Evolutionary conservation across 2,797 vertebrate genomes (phyloP).

Genomic region (Apogon hyalosoma): DNA sequence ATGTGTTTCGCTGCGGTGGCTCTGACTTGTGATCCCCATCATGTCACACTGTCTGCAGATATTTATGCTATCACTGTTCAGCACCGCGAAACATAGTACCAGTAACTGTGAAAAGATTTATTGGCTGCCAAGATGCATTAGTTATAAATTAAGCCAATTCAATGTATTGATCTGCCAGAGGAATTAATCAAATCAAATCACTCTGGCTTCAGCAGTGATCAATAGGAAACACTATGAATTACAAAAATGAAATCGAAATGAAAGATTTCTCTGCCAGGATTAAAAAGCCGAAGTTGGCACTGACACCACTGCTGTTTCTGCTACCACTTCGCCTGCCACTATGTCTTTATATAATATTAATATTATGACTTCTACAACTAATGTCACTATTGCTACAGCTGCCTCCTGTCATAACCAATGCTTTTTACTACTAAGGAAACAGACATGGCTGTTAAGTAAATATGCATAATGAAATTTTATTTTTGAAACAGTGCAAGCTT

Average conservation of each 20-base stretch:
- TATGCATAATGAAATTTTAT: no score
- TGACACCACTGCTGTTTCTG: conserved; percentile 17
- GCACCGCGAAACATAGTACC: conserved; percentile 13
- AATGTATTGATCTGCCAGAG: conserved; percentile 37
- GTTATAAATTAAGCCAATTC: conserved; percentile 44
- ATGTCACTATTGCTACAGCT: no score
- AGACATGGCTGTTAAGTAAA: no score
- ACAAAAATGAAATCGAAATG: conserved; percentile 46
- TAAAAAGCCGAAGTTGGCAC: conserved; percentile 39
- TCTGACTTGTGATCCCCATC: conserved; percentile 21
- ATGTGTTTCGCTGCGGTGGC: conserved; percentile 40
- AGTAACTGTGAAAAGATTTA: conserved; percentile 17
- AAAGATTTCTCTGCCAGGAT: conserved; percentile 32
- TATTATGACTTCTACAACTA: conserved; percentile 7
- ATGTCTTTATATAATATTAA: conserved; percentile 10
- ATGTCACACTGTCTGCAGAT: conserved; percentile 29
- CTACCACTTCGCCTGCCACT: conserved; percentile 19
- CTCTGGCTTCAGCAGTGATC: conserved; percentile 19
- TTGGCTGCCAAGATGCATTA: conserved; percentile 18
- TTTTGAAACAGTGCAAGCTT: no score
- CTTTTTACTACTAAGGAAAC: neutral
- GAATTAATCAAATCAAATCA: conserved; percentile 39
- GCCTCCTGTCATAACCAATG: conserved; percentile 10
- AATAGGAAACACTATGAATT: conserved; percentile 31
- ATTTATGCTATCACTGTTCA: conserved; percentile 26